Base-by-base conservation (phyloP, 2,797 vertebrate species). In the Muscicapa comitata region DNA sequence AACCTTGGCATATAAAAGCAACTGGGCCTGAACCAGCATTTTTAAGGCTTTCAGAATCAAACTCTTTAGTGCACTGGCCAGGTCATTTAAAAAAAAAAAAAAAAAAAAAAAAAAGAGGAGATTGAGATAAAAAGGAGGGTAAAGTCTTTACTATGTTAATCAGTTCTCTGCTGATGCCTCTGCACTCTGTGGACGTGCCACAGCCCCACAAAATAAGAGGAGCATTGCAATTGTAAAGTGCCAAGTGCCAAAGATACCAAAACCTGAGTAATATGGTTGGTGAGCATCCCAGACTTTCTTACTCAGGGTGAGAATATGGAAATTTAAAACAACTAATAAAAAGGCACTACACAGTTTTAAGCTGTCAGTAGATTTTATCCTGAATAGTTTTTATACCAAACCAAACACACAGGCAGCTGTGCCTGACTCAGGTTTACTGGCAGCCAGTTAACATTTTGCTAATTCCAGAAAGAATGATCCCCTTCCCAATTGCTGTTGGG, bases 181-280 rank as follows among this genome's bases (percentile, higher is more conserved):
- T 42, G 51, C 62, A 53, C 28, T 45, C 47, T 38, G 14, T 35
- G 47, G 45, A 53, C 29, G 29, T 29, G 29, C 20, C 54, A 76
- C 47, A 53, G 33, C 40, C 40, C 13, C 33, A 61, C 11, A 33
- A 47, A 51, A 45, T 17, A 37, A 42, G 45, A 31, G 4, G 10
- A 24, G 16, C 71, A 96, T 28, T 81, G 72, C 25, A 77, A 59
- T 10, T 78, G 53, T 13, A 93, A 92, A 91, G 61, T 40, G 80
- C 94, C 91, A 96, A 95, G 54, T 12, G 35, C 35, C 35, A 35
- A 35, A 35, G 74, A 97, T 93, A 92, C 48, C 54, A 94, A 95
- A 80, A 95, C 79, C 40, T 53, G 94, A 93, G 54, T 72, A 93
- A 96, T 76, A 73, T 13, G 73, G 54, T 81, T 90, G 24, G 43